These are phyloP conservation scores for Scaptomyza reducta DNA, from an alignment of 2,888 invertebrate species.

Conservation along the genomic window DNA sequence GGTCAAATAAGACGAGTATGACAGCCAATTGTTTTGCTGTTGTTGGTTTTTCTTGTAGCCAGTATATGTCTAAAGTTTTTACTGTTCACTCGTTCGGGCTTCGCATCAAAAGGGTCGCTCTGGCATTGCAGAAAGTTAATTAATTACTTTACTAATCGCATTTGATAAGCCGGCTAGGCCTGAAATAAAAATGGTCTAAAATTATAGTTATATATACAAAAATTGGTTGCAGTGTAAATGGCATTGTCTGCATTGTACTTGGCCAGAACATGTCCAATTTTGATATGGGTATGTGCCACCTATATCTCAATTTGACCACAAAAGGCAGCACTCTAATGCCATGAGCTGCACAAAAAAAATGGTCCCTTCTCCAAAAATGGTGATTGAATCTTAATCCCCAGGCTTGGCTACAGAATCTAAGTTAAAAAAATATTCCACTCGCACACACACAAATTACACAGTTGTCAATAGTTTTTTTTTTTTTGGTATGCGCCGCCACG, in stretches of 20 bases:
- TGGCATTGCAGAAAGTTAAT: constrained; percentile 39
- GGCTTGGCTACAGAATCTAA: constrained; percentile 50
- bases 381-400: not conserved
- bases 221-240: constrained; percentile 1
- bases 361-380: constrained; percentile 25
- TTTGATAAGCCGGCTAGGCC: constrained; percentile 28
- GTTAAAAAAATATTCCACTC: constrained; percentile 25
- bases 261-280: constrained; percentile 49
- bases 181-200: not conserved
- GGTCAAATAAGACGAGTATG: constrained; percentile 48
- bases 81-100: constrained; percentile 11
- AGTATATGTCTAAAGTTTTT: constrained; percentile 13
- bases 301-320: constrained; percentile 74
- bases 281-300: constrained; percentile 64
- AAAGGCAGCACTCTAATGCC: constrained; percentile 63
- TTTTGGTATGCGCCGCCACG: constrained; percentile 13
- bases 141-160: constrained; percentile 51
- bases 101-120: constrained; percentile 25
- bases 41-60: not conserved
- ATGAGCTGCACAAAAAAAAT: constrained; percentile 45
- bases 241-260: constrained; percentile 25
- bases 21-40: constrained; percentile 21
- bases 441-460: constrained; percentile 31
- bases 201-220: not conserved
- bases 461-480: constrained; percentile 55